phyloP scores from a whole-genome alignment of 2,888 invertebrate species.

The Nemotelus nigrinus region DNA sequence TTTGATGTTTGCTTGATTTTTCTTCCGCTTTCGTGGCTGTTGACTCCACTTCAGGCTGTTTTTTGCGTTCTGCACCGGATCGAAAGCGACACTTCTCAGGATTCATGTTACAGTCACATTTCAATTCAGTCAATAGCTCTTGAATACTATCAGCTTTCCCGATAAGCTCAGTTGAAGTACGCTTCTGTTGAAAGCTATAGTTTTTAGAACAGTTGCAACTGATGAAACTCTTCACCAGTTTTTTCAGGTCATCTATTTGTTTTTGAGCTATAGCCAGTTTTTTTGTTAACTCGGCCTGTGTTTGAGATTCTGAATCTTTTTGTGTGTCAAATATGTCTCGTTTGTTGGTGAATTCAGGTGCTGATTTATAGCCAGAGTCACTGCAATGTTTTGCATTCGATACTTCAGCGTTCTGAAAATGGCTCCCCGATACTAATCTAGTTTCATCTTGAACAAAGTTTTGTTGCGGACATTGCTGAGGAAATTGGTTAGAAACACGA shows the following conservation, averaged over 20 bases:
- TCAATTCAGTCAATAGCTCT: neutral
- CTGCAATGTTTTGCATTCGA: too few relatives aligned
- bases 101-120: neutral
- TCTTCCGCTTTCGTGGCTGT: neutral
- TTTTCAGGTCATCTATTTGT: neutral
- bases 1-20: neutral
- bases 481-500: neutral
- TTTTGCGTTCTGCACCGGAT: neutral
- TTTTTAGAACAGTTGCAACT: neutral
- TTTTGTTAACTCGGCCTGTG: neutral
- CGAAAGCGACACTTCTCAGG: neutral
- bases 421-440: too few relatives aligned
- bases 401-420: too few relatives aligned
- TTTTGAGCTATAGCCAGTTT: slow-evolving; percentile 11
- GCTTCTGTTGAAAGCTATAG: neutral
- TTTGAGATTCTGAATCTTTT: neutral
- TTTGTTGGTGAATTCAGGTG: neutral
- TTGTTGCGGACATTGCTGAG: too few relatives aligned
- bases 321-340: too few relatives aligned
- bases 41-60: neutral
- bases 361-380: neutral
- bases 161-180: neutral
- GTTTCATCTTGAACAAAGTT: too few relatives aligned
- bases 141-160: neutral
- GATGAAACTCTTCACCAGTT: neutral